phyloP scores from a whole-genome alignment of 2,888 invertebrate species.

The Polia nebulosa region DNA sequence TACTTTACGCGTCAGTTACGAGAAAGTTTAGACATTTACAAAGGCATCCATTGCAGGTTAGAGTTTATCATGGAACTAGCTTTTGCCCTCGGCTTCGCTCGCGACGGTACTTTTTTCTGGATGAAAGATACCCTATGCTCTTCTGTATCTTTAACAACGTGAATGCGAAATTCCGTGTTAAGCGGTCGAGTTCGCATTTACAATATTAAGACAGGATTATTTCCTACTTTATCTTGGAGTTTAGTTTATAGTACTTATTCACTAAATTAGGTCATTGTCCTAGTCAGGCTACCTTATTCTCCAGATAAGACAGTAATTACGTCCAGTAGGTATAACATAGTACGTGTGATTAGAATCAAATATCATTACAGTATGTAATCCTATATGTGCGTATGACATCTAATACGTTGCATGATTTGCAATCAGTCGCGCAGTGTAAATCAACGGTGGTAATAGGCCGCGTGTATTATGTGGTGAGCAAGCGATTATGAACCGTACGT shows the following conservation, averaged over 20 bases:
- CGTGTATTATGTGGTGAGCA: constrained; percentile 1
- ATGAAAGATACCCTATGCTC: too few species aligned
- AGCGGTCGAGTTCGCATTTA: too few species aligned
- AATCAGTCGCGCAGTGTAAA: constrained; percentile 24
- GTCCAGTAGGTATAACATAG: background rate
- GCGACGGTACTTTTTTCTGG: too few species aligned
- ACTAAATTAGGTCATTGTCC: background rate
- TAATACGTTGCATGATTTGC: constrained; percentile 27
- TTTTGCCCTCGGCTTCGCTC: too few species aligned
- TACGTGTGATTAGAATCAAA: constrained; percentile 20
- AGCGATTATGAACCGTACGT: constrained; percentile 1
- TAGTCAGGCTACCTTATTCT: background rate
- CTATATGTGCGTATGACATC: background rate
- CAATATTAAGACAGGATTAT: too few species aligned
- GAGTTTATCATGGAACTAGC: background rate
- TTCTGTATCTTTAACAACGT: too few species aligned
- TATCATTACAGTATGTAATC: constrained; percentile 9
- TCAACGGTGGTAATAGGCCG: constrained; percentile 7
- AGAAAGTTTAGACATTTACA: background rate
- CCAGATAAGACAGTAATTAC: constrained; percentile 11
- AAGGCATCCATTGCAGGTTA: background rate
- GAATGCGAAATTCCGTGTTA: too few species aligned
- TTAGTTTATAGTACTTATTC: too few species aligned
- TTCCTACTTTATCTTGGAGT: too few species aligned
- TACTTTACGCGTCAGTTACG: background rate